A percentile compares a stretch with the other conserved stretches of the same genome.
Conservation (phyloP, 2,797 vertebrate species). For the Ateles fusciceps region DNA sequence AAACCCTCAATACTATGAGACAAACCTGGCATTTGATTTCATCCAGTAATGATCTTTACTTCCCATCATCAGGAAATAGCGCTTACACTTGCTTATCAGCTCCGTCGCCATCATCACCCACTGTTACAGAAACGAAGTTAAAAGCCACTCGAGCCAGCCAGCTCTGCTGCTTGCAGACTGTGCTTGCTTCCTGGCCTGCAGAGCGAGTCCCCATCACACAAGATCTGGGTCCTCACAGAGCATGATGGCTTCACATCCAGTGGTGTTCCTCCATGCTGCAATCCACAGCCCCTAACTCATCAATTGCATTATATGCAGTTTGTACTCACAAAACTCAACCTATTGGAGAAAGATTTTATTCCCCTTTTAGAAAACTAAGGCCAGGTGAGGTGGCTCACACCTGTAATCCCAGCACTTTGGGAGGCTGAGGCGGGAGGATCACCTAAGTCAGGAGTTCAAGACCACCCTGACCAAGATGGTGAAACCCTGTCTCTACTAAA, state of each 20-base stretch:
- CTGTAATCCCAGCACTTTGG: too few species aligned
- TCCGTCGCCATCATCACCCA: not conserved
- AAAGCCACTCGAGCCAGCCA: not conserved
- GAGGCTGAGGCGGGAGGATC: not conserved
- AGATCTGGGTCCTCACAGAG: not conserved
- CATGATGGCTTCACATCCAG: rapidly evolving
- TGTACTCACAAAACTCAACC: not conserved
- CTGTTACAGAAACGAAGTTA: not conserved
- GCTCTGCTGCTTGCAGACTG: not conserved
- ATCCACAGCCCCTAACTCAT: not conserved
- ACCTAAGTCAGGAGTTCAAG: not conserved
- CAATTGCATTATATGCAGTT: rapidly evolving
- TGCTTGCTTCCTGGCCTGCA: not conserved
- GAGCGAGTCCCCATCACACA: not conserved
- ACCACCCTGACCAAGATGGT: too few species aligned
- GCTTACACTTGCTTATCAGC: not conserved
- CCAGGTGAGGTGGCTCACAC: too few species aligned
- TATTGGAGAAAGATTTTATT: not conserved
- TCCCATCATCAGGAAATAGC: not conserved
- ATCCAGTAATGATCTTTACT: not conserved
- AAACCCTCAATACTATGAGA: not conserved
- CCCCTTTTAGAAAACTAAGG: not conserved
- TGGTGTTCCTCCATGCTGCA: rapidly evolving
- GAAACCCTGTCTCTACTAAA: not conserved
- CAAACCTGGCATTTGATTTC: not conserved